These are phyloP conservation scores for Leptonema lineaticorne DNA, from an alignment of 1,140 invertebrate genomes.

Conservation along the genomic window DNA sequence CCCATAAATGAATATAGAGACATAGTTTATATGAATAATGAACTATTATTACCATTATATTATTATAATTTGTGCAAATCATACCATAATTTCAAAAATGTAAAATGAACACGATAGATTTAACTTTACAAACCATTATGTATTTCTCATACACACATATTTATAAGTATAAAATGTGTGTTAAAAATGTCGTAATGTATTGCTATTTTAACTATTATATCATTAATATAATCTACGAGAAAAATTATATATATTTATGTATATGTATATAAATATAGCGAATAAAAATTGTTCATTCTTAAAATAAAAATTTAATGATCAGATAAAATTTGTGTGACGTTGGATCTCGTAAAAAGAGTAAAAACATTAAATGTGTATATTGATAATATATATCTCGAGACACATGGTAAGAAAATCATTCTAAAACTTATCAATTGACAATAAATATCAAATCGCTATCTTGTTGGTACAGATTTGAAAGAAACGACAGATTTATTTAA, in stretches of 20 bases:
- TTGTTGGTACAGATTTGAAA: too few species aligned
- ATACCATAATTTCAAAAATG: neutral
- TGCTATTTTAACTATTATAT: neutral
- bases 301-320: constrained; percentile 1
- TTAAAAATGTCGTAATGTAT: neutral
- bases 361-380: too few species aligned
- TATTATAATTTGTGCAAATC: neutral
- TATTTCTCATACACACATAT: too few species aligned
- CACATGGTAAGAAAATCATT: too few species aligned
- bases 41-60: neutral
- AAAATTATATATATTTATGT: neutral
- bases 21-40: too few species aligned
- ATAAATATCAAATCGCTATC: too few species aligned
- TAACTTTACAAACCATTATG: neutral
- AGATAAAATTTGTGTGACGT: too few species aligned
- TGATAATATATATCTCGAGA: too few species aligned
- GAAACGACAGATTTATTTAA: too few species aligned
- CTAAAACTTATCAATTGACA: constrained; percentile 9
- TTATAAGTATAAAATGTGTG: too few species aligned
- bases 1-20: too few species aligned
- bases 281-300: neutral
- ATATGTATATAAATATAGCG: neutral
- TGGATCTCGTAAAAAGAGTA: too few species aligned
- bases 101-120: neutral
- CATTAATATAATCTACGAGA: neutral